Conservation (phyloP, 2,888 invertebrate genomes). For the Blastobasis lacticolella region DNA sequence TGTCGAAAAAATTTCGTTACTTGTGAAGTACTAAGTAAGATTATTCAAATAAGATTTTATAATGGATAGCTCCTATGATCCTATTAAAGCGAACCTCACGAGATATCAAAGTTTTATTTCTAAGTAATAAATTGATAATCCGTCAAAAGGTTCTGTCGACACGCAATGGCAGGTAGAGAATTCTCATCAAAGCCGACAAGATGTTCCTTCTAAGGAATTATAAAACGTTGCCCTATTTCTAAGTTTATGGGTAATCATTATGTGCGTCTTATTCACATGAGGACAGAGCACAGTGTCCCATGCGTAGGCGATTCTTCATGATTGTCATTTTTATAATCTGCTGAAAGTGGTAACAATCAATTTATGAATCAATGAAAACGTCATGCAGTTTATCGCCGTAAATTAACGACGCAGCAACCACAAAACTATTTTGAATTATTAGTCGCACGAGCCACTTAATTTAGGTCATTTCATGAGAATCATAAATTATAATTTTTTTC, state of each 20-base stretch:
- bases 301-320: too few relatives aligned
- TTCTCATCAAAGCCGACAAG: slow-evolving; percentile 13
- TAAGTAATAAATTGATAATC: slow-evolving; percentile 54
- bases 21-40: too few relatives aligned
- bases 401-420: too few relatives aligned
- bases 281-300: too few relatives aligned
- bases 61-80: slow-evolving; percentile 50
- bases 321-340: too few relatives aligned
- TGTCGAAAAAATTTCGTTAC: too few relatives aligned
- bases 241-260: too few relatives aligned
- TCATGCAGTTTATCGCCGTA: slow-evolving; percentile 26
- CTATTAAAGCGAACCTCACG: slow-evolving; percentile 43
- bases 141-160: slow-evolving; percentile 42
- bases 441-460: slow-evolving; percentile 25
- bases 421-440: not conserved
- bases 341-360: too few relatives aligned
- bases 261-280: too few relatives aligned
- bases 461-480: slow-evolving; percentile 29
- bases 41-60: slow-evolving; percentile 15
- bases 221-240: too few relatives aligned
- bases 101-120: slow-evolving; percentile 47
- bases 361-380: too few relatives aligned
- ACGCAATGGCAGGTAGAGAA: slow-evolving; percentile 45
- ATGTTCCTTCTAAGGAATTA: slow-evolving; percentile 16
- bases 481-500: slow-evolving; percentile 32